phyloP scores from a whole-genome alignment of 64 coral and sea anemone genomes.

The Pocillopora verrucosa region DNA sequence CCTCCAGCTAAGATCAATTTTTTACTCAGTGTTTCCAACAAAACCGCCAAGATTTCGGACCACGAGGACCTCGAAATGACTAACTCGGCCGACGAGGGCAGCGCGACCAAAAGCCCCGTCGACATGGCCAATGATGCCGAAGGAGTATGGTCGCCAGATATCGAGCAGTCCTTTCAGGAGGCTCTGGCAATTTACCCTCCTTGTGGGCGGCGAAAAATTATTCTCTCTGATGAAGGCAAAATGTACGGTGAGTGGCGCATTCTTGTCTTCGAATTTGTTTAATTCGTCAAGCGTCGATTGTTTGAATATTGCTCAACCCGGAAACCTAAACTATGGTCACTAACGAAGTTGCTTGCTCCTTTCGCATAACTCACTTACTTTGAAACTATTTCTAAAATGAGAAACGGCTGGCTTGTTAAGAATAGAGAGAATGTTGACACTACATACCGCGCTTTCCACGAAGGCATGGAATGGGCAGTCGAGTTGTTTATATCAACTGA shows the following conservation, averaged over 20 bases:
- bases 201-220: slow-evolving; percentile 98
- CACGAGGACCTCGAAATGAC: slow-evolving; percentile 87
- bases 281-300: slow-evolving; percentile 3
- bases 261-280: slow-evolving; percentile 19
- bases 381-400: neutral
- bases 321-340: slow-evolving; percentile 24
- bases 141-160: slow-evolving; percentile 99
- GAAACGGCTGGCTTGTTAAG: neutral
- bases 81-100: slow-evolving; percentile 90
- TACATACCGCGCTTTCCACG: neutral
- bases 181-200: slow-evolving; percentile 98
- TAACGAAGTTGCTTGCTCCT: neutral
- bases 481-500: slow-evolving; percentile 40
- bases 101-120: slow-evolving; percentile 90
- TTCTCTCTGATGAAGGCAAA: slow-evolving; percentile 97
- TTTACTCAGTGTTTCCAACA: slow-evolving; percentile 58
- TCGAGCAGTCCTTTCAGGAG: slow-evolving; percentile 98
- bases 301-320: slow-evolving; percentile 18
- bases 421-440: neutral
- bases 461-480: slow-evolving; percentile 43
- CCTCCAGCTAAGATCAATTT: slow-evolving; percentile 39
- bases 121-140: slow-evolving; percentile 99
- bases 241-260: slow-evolving; percentile 90
- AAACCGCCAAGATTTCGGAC: slow-evolving; percentile 84
- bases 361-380: neutral